Base-by-base conservation (phyloP, 2,797 vertebrate species). In the Schizopygopsis pylzovi region DNA sequence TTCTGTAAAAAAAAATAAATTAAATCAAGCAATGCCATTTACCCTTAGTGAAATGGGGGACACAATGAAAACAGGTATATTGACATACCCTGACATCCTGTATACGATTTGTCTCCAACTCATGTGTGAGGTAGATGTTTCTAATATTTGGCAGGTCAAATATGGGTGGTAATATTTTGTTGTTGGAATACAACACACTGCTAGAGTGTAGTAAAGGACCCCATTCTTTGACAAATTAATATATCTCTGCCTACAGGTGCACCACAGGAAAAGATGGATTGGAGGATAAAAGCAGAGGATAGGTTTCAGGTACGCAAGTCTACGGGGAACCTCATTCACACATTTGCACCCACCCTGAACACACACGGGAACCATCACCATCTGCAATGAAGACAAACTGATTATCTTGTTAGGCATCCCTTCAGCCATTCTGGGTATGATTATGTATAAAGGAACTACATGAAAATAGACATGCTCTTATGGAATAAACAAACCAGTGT, bases 361-460 rank as follows among this genome's bases (percentile, higher is more conserved):
- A 33, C 77, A 85, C 49, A 71, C 0, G 13, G 75, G 41, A 79
- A 79, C 25, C 65, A 37, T 67, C 41, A 59, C 28, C 28, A 72
- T 80, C 83, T 61, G 41, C 39, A 85, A 59, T 61, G 18, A 72
- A 79, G 83, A 71, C 52, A 72, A 79, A 79, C 52, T 72, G 65
- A 20, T 71, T 56, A 16, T 79, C 67, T 49, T 79, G 67, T 61
- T 79, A 72, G 41, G 49, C 83, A 71, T 28, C 92, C 91, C 90
- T 89, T 82, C 86, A 91, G 89, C 90, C 92, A 92, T 91, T 92
- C 87, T 90, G 25, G 5, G n/a, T 56, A 85, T 68, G 16, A 59
- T 71, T 41, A 71, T 33, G 20, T 11, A 49, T 47, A 47, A 37
- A 79, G 18, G 47, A 79, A 49, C 9, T 0, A 49, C 56, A 54